These are phyloP conservation scores for Peromyscus polionotus DNA, from an alignment of 2,113 vertebrate species.

Conservation along the genomic window DNA sequence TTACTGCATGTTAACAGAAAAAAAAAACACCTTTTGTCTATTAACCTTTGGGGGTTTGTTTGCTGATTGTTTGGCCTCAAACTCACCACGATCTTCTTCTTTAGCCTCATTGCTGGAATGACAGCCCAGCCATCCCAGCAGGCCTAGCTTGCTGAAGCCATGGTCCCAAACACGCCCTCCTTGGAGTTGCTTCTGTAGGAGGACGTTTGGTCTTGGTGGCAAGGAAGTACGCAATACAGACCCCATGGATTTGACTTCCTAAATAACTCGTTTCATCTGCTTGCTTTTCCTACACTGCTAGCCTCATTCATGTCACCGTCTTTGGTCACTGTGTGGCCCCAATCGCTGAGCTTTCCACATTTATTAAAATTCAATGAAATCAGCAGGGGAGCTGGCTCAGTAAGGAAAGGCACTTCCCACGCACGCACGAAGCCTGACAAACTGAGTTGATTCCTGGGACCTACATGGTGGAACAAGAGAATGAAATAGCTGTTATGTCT, in stretches of 20 bases:
- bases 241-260: neutral
- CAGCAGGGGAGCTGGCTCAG: neutral
- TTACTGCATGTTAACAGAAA: neutral
- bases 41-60: neutral
- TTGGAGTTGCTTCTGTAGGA: neutral
- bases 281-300: neutral
- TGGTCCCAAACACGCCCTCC: neutral
- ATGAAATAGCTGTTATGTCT: neutral
- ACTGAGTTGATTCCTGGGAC: neutral
- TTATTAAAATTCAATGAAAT: neutral
- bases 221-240: neutral
- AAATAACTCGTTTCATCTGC: neutral
- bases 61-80: neutral
- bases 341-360: neutral
- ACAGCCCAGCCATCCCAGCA: neutral
- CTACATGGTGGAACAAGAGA: neutral
- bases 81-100: neutral
- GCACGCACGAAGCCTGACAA: neutral
- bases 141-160: neutral
- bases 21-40: neutral
- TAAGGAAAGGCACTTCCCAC: neutral
- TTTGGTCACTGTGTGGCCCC: neutral
- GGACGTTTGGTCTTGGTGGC: neutral
- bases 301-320: neutral
- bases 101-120: neutral